Evolutionary conservation across 2,113 vertebrate genomes (phyloP), one percentile per base, ranked within the genome.

Genomic region (Oxyruncus cristatus): DNA sequence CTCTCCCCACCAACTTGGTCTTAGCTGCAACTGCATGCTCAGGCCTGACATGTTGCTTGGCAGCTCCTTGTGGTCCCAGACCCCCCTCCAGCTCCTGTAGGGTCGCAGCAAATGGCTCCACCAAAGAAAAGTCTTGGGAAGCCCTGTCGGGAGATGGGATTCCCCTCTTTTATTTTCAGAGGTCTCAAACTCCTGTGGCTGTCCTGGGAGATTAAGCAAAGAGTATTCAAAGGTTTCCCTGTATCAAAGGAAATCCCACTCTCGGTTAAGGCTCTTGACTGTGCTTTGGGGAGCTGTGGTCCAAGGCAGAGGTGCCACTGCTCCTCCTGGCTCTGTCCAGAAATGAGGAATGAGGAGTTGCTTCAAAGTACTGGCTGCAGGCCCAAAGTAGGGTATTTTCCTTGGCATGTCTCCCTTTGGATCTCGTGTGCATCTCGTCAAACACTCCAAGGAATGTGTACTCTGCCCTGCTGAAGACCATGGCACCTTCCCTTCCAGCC

Each of bases 171-270:
- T 62, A 19, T 41, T 30, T 21, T 33, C 32, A 14, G 8, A 42
- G 37, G 23, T 58, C 68, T 86, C 41, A 65, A 26, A 53, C 22
- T 63, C 33, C 56, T 56, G 52, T 42, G 26, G 46, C 55, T 33
- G 13, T 37, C 28, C 23, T 46, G 75, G 61, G 42, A 68, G 89
- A 67, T 78, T 12, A 91, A 74, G 52, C 52, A 75, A 74, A 71
- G 47, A 77, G 30, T 21, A 33, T 47, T 82, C 2, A 3, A 3
- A 1, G 0, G 0, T 72, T 30, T 27, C 3, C 23, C 18, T 33
- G 6, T 39, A 47, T 32, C 53, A 65, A 37, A 90, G 32, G 26
- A 88, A 95, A 42, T 56, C 41, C 11, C 0, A 1, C 19, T 35
- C 35, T 50, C 2, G 0, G 39, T 47, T 78, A 35, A 46, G 39